Base-by-base conservation (phyloP, 2,888 invertebrate genomes). In the Scaeva pyrastri region DNA sequence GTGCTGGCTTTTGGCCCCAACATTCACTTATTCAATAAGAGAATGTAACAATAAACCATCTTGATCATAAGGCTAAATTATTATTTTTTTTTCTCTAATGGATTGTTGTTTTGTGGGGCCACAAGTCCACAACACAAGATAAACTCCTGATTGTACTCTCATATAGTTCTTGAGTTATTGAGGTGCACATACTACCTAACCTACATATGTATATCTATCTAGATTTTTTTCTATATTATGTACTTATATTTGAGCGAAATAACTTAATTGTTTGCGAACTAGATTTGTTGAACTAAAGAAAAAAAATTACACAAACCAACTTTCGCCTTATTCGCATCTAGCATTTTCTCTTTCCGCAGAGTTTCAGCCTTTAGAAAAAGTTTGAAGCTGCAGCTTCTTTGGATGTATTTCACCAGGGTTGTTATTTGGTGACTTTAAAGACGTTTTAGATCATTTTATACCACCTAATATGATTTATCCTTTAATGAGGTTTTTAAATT, bases 241-340 rank as follows among this genome's bases (percentile, higher is more conserved):
- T 39, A 39, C 39, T 11, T 39, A 21, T 41, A 19, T 39, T 41
- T 41, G 41, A 60, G 41, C 60, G 8, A 60, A 60, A 60, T 60
- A 60, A 60, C 60, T 39, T 39, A 60, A 60, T 60, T 60, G 60
- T 60, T 60, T 60, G 41, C 39, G 39, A 6, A 21, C 19, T 60
- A 41, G 39, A 21, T 39, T 41, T 39, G 60, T 21, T 41, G 14
- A 21, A 41, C 19, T 2, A 60, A 12, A 60, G 36, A 58, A 41
- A 60, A n/a, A 21, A 60, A 41, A 41, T 21, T 41, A 60, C 60
- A 60, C 60, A 60, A 60, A 60, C 41, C 60, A 31, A 60, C 60
- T 41, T 60, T 60, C 39, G 39, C 60, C 39, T 21, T 39, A 41
- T 41, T n/a, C n/a, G n/a, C 39, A 41, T 14, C 12, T 12, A 19